Base-by-base conservation (phyloP, 1,140 invertebrate species). In the Aricia agestis region DNA sequence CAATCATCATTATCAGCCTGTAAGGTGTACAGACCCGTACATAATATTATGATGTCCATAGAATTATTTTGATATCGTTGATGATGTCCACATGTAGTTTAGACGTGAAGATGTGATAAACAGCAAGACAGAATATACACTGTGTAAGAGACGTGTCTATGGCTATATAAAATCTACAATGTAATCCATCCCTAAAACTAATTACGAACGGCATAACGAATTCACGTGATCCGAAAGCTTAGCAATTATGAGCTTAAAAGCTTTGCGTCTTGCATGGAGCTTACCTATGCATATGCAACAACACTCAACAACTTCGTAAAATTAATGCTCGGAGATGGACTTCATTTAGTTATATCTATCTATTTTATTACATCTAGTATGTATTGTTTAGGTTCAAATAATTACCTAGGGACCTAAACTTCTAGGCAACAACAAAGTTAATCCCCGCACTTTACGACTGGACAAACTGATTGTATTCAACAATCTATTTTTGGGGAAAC, bases 191-290 rank as follows among this genome's bases (percentile, higher is more conserved):
- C 45, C 13, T 11, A 13, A 52, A 52, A 52, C 11, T 52, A 52
- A 52, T 52, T 13, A 15, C 45, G 6, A 52, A 52, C 45, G 13
- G 13, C 45, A 52, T 52, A 52, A 52, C 45, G 45, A 52, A 52
- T 52, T 52, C 45, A 52, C 45, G 3, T 52, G 45, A 52, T 52
- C 45, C 13, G 36, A 36, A 36, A 52, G 45, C 45, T 52, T 4
- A 52, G 45, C 45, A 52, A 52, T 52, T 52, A 52, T 52, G 45
- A 52, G 45, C 45, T 52, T 52, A 52, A 52, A 52, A 52, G 45
- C 45, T 36, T 36, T 36, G 36, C 36, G 36, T 36, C 36, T 36
- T 36, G 36, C 36, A 36, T 36, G 36, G 9, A 36, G 36, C 36
- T 36, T 36, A 36, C 36, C 36, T 36, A 36, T 36, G 36, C 36